A percentile compares a stretch with the other conserved stretches of the same genome.
phyloP scores from a whole-genome alignment of 2,888 invertebrate genomes.

The Mechanitis messenoides region DNA sequence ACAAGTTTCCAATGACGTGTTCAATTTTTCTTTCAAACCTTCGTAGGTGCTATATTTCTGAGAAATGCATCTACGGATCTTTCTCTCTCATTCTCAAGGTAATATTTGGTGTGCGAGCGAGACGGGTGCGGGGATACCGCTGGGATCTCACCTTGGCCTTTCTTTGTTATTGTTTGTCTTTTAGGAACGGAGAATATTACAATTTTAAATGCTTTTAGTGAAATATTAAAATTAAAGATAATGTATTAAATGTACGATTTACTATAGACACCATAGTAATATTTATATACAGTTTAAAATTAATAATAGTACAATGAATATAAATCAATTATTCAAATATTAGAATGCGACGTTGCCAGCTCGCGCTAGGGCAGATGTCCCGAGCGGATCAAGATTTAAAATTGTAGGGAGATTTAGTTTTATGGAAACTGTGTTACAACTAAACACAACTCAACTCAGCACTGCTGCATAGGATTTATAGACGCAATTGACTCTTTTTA shows the following conservation, averaged over 20 bases:
- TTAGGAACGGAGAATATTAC: no score
- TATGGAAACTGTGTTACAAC: background rate
- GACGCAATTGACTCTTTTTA: no score
- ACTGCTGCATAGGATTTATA: no score
- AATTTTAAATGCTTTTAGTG: no score
- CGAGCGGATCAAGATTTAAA: background rate
- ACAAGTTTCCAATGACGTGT: no score
- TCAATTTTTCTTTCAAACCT: no score
- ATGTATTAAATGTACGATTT: no score
- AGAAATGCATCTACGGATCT: constrained; percentile 9
- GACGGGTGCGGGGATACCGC: constrained; percentile 9
- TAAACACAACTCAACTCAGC: no score
- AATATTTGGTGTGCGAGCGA: background rate
- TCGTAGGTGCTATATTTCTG: background rate
- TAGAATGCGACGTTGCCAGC: constrained; percentile 13
- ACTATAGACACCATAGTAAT: no score
- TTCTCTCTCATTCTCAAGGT: background rate
- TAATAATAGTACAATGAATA: background rate
- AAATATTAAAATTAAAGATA: no score
- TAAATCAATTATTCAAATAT: background rate
- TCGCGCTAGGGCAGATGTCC: constrained; percentile 20
- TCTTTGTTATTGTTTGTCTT: constrained; percentile 7
- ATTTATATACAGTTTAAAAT: background rate
- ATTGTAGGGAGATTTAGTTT: background rate
- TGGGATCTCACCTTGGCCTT: constrained; percentile 19